Evolutionary conservation across 2,888 invertebrate species (phyloP), one percentile per base, ranked within the genome.

Genomic region (Byasa hedistus): DNA sequence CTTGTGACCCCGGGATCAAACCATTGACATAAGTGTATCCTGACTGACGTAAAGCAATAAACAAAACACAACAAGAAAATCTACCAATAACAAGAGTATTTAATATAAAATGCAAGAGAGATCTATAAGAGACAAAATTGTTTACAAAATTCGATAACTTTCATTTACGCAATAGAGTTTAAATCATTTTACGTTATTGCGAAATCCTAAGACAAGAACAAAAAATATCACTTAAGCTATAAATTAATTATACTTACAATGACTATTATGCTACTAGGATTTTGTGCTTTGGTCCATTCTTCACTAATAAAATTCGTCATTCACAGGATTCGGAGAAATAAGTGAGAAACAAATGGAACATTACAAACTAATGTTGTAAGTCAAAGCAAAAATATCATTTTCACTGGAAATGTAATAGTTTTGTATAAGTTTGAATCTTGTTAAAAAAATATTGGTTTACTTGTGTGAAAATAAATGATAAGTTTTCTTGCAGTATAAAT

Each of bases 101-200:
- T 32, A 32, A 32, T 32, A 32, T 71, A 54, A 65, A 84, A 85
- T 85, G 85, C 85, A 79, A 73, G 70, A 82, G 85, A 86, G 86
- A 85, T 85, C 85, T 81, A 75, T 21, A 57, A 52, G 36, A 39
- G 44, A n/a, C n/a, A 32, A 60, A 23, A 59, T 3, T 21, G 4
- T 22, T 57, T 57, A 32, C 32, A 57, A 56, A 27, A 27, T 7
- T 15, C 24, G 24, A 55, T 24, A n/a, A 56, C 15, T 56, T 4
- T 55, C 5, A 8, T 56, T 32, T 32, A 32, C 10, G 10, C 7
- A 32, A 5, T 32, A 32, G 32, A 7, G 10, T 1, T 32, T 32
- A 32, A 32, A 5, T 7, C 10, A 32, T 10, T 32, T 32, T 10
- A 32, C 32, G 10, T 32, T 32, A 32, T 21, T n/a, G 51, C 68